phyloP scores from a whole-genome alignment of 2,797 vertebrate species.

The Melanotaenia parkinsoni region DNA sequence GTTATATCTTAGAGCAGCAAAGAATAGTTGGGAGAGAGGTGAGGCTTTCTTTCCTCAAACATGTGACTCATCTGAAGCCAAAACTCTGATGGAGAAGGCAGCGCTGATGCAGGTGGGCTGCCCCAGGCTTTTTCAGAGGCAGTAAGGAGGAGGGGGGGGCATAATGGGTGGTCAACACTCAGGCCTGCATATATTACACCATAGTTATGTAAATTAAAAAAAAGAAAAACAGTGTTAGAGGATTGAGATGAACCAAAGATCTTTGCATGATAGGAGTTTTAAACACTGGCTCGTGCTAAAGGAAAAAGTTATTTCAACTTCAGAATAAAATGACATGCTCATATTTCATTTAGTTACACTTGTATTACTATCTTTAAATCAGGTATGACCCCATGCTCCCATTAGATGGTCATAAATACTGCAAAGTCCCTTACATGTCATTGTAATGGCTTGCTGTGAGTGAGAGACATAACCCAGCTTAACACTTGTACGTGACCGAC shows the following conservation, averaged over 20 bases:
- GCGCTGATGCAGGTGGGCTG: slow-evolving; percentile 36
- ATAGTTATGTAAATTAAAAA: slow-evolving; percentile 49
- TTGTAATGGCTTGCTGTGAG: too few relatives aligned
- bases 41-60: slow-evolving; percentile 44
- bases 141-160: slow-evolving; percentile 24
- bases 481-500: too few relatives aligned
- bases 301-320: not conserved
- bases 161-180: slow-evolving; percentile 46
- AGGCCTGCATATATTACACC: slow-evolving; percentile 38
- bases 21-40: slow-evolving; percentile 41
- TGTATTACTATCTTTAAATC: not conserved
- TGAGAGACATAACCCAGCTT: too few relatives aligned
- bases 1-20: slow-evolving; percentile 38
- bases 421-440: too few relatives aligned
- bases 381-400: too few relatives aligned
- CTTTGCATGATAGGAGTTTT: not conserved
- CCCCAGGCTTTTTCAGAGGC: slow-evolving; percentile 22
- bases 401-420: too few relatives aligned
- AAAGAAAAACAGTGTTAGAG: not conserved
- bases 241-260: not conserved
- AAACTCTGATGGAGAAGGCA: slow-evolving; percentile 30
- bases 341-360: not conserved
- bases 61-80: slow-evolving; percentile 56
- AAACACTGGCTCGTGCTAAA: too few relatives aligned
- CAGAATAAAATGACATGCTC: not conserved